A percentile compares a stretch with the other conserved stretches of the same genome.
Conservation (phyloP, 2,113 vertebrate species). For the Tachuris rubrigastra region DNA sequence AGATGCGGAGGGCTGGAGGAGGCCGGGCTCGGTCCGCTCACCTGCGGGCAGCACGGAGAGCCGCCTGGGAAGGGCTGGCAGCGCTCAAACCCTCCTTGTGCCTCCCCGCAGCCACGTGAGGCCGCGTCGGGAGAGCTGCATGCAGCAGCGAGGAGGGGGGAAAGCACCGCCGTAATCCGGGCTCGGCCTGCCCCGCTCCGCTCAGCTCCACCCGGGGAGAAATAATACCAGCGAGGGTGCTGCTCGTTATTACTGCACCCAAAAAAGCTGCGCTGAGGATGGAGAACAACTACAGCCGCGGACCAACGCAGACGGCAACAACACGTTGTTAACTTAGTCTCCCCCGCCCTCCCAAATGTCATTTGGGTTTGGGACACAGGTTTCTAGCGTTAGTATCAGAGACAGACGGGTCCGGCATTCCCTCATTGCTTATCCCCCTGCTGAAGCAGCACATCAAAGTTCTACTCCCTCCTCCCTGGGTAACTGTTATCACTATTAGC, state of each 20-base stretch:
- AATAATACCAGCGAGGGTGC: background rate
- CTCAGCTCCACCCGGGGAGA: background rate
- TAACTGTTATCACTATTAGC: background rate
- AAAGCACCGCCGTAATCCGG: background rate
- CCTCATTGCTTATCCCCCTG: background rate
- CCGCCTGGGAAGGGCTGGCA: background rate
- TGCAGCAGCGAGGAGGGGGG: background rate
- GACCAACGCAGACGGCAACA: background rate
- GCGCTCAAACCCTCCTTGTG: conserved; percentile 25
- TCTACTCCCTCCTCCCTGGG: background rate
- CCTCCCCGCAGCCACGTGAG: conserved; percentile 57
- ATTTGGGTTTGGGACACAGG: background rate
- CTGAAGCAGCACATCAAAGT: background rate
- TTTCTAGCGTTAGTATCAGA: background rate
- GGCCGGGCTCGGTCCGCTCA: background rate
- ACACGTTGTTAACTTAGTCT: background rate
- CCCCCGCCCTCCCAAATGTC: no score
- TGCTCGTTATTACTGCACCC: background rate
- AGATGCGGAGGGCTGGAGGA: background rate
- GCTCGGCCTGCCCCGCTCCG: conserved; percentile 6
- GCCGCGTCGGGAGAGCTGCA: conserved; percentile 62
- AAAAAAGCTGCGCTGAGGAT: background rate
- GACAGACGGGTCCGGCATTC: background rate
- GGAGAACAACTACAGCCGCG: background rate
- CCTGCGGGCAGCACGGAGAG: conserved; percentile 28